Evolutionary conservation across 2,113 vertebrate genomes (phyloP).

Genomic region (western clawed frog (Xenopus tropicalis)): DNA sequence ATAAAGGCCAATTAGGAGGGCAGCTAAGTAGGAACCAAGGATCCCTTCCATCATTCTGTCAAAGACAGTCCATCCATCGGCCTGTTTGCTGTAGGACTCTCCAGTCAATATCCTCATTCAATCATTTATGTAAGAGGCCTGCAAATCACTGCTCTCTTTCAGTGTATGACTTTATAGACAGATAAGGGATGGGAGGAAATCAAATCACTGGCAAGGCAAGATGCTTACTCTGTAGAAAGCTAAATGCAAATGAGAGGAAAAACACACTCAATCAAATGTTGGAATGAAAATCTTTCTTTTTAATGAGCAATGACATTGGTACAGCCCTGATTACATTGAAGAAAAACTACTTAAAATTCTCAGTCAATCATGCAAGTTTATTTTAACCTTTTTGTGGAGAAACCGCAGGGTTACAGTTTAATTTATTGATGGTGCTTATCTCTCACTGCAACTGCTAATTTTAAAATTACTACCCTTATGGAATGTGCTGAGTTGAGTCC

Average conservation of each 20-base stretch:
- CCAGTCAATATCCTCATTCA: slow-evolving; percentile 68
- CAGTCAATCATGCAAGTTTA: slow-evolving; percentile 77
- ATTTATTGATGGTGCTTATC: slow-evolving; percentile 64
- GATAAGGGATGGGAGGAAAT: slow-evolving; percentile 49
- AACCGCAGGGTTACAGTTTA: slow-evolving; percentile 62
- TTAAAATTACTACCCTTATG: slow-evolving; percentile 63
- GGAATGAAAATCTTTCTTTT: slow-evolving; percentile 75
- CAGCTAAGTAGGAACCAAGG: slow-evolving; percentile 77
- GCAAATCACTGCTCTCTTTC: slow-evolving; percentile 64
- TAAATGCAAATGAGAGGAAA: slow-evolving; percentile 68
- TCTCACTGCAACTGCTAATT: slow-evolving; percentile 61
- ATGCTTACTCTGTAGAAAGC: slow-evolving; percentile 69
- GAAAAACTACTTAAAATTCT: slow-evolving; percentile 77
- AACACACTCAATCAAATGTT: slow-evolving; percentile 71
- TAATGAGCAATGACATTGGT: slow-evolving; percentile 73
- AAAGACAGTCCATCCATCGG: slow-evolving; percentile 66
- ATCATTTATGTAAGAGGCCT: slow-evolving; percentile 66
- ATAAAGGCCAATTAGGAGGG: slow-evolving; percentile 95
- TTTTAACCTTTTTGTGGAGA: slow-evolving; percentile 75
- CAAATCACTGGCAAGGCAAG: slow-evolving; percentile 68
- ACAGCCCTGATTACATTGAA: slow-evolving; percentile 75
- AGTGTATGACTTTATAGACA: slow-evolving; percentile 60
- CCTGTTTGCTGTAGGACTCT: slow-evolving; percentile 66
- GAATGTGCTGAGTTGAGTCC: slow-evolving; percentile 60
- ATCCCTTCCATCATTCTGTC: slow-evolving; percentile 78